A percentile compares a stretch with the other conserved stretches of the same genome.
phyloP scores from a whole-genome alignment of 2,797 vertebrate species.

The Parambassis ranga region DNA sequence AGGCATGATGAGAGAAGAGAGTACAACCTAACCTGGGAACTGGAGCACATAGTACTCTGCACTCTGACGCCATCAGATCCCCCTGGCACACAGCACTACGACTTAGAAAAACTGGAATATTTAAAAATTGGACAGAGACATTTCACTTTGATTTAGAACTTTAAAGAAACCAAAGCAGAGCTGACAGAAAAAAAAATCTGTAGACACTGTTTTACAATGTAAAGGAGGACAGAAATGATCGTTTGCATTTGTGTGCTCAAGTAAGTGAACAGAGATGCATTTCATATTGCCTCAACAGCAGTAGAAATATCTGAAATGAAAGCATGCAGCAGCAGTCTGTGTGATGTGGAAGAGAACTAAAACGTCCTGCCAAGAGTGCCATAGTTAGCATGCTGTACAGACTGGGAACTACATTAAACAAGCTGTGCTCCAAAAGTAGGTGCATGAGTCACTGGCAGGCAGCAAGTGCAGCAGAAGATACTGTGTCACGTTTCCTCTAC shows the following conservation, averaged over 20 bases:
- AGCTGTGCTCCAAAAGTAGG: constrained; percentile 66
- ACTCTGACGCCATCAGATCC: constrained; percentile 28
- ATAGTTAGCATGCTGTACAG: constrained; percentile 59
- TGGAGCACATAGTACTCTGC: constrained; percentile 54
- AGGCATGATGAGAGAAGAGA: constrained; percentile 23
- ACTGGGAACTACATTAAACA: constrained; percentile 54
- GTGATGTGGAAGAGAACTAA: constrained; percentile 12
- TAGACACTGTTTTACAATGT: neutral
- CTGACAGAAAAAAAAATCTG: neutral
- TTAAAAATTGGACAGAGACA: neutral
- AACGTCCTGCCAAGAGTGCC: constrained; percentile 39
- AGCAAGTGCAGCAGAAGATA: constrained; percentile 64
- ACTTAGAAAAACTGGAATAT: constrained; percentile 11
- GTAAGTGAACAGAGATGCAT: neutral
- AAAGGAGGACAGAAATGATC: neutral
- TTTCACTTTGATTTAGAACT: neutral
- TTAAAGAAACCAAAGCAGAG: constrained; percentile 4
- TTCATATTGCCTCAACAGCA: neutral
- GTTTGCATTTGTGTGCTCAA: neutral
- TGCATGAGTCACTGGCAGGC: constrained; percentile 65
- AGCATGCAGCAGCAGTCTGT: neutral
- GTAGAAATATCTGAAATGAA: constrained; percentile 19
- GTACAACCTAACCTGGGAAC: constrained; percentile 59
- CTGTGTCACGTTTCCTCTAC: constrained; percentile 68
- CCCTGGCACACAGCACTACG: neutral